A percentile compares a stretch with the other conserved stretches of the same genome.
These are phyloP conservation scores for Lutjanus erythropterus DNA, from an alignment of 2,113 vertebrate species.

Conservation along the genomic window DNA sequence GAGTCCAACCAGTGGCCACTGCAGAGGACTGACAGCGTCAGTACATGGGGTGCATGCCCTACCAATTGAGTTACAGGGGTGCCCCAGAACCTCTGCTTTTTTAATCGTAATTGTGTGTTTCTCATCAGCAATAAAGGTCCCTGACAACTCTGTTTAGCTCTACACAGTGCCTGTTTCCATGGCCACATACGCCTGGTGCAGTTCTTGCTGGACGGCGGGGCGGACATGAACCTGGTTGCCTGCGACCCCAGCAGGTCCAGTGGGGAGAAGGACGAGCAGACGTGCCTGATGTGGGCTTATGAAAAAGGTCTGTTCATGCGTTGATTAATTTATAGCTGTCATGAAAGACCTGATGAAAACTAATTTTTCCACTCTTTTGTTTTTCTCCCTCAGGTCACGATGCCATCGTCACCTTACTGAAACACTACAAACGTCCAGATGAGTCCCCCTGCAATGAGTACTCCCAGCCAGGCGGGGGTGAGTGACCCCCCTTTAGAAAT, in stretches of 20 bases:
- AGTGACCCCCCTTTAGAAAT: conserved; percentile 36
- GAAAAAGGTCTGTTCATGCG: conserved; percentile 89
- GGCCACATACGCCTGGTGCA: conserved; percentile 95
- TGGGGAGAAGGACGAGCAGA: conserved; percentile 97
- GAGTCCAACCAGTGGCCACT: no score
- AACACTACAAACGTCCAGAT: conserved; percentile 95
- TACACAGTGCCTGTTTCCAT: conserved; percentile 95
- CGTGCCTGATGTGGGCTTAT: conserved; percentile 98
- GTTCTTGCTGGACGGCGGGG: conserved; percentile 93
- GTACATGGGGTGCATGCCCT: no score
- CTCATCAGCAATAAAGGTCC: not conserved
- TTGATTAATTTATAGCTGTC: not conserved
- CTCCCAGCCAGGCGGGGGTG: conserved; percentile 97
- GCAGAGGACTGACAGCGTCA: no score
- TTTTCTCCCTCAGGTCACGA: conserved; percentile 88
- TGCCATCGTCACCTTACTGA: conserved; percentile 94
- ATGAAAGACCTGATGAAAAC: not conserved
- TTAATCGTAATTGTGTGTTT: not conserved
- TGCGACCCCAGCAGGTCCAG: conserved; percentile 97
- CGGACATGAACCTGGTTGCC: conserved; percentile 97
- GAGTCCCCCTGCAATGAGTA: conserved; percentile 95
- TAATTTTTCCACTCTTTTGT: not conserved
- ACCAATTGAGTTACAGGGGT: no score
- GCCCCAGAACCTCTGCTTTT: no score
- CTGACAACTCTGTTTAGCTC: conserved; percentile 77